These are phyloP conservation scores for Illadopsis cleaveri DNA, from an alignment of 2,113 vertebrate species.

Conservation along the genomic window DNA sequence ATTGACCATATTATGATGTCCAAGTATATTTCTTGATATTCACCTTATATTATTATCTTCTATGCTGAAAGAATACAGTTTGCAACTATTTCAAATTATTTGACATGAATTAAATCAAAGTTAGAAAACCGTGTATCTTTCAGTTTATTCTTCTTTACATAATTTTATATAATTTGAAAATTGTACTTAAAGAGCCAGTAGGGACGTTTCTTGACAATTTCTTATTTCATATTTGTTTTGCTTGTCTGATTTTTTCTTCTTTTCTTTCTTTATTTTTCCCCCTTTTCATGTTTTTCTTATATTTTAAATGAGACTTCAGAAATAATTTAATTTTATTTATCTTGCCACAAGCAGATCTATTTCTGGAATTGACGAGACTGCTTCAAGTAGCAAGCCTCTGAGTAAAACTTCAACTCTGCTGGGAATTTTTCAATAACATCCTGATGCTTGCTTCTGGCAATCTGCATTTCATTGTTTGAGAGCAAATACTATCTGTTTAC, in stretches of 20 bases:
- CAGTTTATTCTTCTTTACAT: background rate
- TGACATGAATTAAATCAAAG: background rate
- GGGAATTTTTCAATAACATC: conserved; percentile 46
- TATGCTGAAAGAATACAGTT: background rate
- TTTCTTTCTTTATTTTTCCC: background rate
- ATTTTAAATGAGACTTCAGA: background rate
- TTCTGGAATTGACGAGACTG: background rate
- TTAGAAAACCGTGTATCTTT: background rate
- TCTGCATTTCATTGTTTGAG: conserved; percentile 38
- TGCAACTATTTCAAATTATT: background rate
- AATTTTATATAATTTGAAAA: background rate
- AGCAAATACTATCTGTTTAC: conserved; percentile 55
- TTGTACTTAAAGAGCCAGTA: background rate
- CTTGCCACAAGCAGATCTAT: background rate
- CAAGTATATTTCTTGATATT: background rate
- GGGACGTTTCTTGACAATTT: background rate
- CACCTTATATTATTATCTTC: background rate
- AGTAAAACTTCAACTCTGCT: conserved; percentile 7
- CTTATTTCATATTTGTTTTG: background rate
- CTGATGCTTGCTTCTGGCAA: conserved; percentile 35
- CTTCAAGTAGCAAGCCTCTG: background rate
- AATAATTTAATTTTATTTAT: background rate
- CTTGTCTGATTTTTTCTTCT: background rate
- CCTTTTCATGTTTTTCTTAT: background rate
- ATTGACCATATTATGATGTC: background rate